phyloP scores from a whole-genome alignment of 2,888 invertebrate species.

The Orgyia antiqua region DNA sequence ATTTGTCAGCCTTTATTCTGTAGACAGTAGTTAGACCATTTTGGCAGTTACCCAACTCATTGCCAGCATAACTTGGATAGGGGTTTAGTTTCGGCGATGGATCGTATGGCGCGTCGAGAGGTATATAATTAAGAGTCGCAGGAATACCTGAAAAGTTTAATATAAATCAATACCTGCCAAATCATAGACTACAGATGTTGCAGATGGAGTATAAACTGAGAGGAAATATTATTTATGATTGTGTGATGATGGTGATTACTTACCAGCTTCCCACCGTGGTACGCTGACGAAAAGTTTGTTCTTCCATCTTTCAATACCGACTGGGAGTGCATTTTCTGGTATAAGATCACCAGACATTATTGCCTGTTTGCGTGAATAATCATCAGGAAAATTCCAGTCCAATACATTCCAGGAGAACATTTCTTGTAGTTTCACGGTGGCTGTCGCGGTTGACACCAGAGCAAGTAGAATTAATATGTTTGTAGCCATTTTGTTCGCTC shows the following conservation, averaged over 20 bases:
- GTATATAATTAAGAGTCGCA: constrained; percentile 88
- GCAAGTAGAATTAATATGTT: constrained; percentile 37
- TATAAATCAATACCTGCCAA: no score
- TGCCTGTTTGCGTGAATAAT: constrained; percentile 79
- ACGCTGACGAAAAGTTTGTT: constrained; percentile 90
- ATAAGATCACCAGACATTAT: constrained; percentile 81
- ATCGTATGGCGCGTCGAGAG: constrained; percentile 80
- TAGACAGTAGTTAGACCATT: constrained; percentile 87
- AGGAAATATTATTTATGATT: no score
- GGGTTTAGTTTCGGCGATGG: constrained; percentile 87
- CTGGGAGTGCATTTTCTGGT: constrained; percentile 88
- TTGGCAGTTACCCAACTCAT: constrained; percentile 86
- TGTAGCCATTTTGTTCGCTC: constrained; percentile 30
- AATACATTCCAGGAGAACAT: constrained; percentile 86
- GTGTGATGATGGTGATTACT: no score
- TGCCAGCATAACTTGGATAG: constrained; percentile 86
- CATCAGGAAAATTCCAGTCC: constrained; percentile 86
- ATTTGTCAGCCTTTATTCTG: constrained; percentile 86
- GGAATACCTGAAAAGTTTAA: constrained; percentile 92
- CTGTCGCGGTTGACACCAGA: constrained; percentile 47
- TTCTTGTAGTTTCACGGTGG: constrained; percentile 80
- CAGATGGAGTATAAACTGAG: no score
- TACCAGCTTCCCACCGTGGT: constrained; percentile 89
- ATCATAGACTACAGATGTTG: no score
- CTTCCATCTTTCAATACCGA: constrained; percentile 88